Evolutionary conservation across 2,797 vertebrate genomes (phyloP), one percentile per base, ranked within the genome.

Genomic region (Cryptoblepharus egeriae): DNA sequence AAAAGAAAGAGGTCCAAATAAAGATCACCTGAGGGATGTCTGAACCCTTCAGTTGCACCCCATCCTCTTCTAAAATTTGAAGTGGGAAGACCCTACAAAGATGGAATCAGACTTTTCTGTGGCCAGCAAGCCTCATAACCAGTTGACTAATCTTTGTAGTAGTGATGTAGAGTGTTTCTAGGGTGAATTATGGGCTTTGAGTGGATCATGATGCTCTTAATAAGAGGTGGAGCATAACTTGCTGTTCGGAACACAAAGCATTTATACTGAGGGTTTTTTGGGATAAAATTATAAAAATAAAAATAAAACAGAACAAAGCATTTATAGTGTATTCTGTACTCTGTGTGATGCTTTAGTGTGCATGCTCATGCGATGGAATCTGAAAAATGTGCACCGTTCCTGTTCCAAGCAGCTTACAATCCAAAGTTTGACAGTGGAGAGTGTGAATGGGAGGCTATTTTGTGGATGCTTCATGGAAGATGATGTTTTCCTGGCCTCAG

Each of bases 401-500:
- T 10, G 7, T 67, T 30, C 69, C 78, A 72, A 60, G 18, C n/a
- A 49, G n/a, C 24, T 71, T 49, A 63, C 24, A 70, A 49, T 12
- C n/a, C 26, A 57, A 67, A 64, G n/a, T 42, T 28, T 42, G 24
- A 81, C 20, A 67, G 49, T 22, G 6, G 24, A 55, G n/a, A 63
- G 30, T 22, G n/a, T 39, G 37, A 58, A 71, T 16, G n/a, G 65
- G 57, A 5, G 28, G 15, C 6, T 60, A 39, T 39, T 52, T 18
- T 60, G 18, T 35, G 45, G 76, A 52, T 37, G 22, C 60, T 84
- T 79, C 30, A n/a, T 28, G 52, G 57, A 60, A 60, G 39, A 68
- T 16, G 35, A 79, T 61, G 52, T 67, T 84, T 79, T 49, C 52
- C 69, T 57, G 58, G 49, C 72, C 70, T 79, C 32, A 13, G 37